Evolutionary conservation across 1,140 invertebrate genomes (phyloP).

Genomic region (Drosophila ananassae): DNA sequence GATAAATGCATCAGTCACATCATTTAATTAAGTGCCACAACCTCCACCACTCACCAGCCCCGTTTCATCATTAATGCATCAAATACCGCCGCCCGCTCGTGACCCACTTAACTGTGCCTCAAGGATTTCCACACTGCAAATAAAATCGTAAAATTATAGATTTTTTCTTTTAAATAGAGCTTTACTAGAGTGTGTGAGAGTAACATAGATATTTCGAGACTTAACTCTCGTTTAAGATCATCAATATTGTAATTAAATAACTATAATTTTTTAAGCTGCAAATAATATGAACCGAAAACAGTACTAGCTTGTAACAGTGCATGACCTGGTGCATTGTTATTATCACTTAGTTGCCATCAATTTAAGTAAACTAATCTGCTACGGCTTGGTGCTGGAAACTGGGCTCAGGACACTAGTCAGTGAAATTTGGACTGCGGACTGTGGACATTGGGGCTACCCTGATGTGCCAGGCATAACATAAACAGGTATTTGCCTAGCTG

Average conservation of each 20-base stretch:
- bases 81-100: slow-evolving; percentile 9
- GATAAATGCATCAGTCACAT: slow-evolving; percentile 68
- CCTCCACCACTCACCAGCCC: slow-evolving; percentile 15
- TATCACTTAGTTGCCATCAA: slow-evolving; percentile 79
- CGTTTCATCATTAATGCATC: slow-evolving; percentile 49
- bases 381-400: slow-evolving; percentile 8
- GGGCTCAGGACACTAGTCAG: slow-evolving; percentile 8
- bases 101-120: slow-evolving; percentile 43
- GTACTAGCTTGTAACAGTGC: slow-evolving; percentile 21
- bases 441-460: slow-evolving; percentile 20
- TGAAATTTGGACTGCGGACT: slow-evolving; percentile 7
- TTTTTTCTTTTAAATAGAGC: too few species aligned
- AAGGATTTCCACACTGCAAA: slow-evolving; percentile 26
- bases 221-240: not conserved
- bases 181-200: too few species aligned
- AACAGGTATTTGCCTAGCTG: slow-evolving; percentile 73
- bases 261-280: not conserved
- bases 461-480: slow-evolving; percentile 66
- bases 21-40: slow-evolving; percentile 60
- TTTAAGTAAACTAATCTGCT: slow-evolving; percentile 81
- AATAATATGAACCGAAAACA: too few species aligned
- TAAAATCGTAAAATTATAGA: not conserved
- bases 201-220: too few species aligned
- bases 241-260: too few species aligned
- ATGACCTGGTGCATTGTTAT: slow-evolving; percentile 55